Evolutionary conservation across 2,888 invertebrate genomes (phyloP).

Genomic region (Cosmorhoe ocellata): DNA sequence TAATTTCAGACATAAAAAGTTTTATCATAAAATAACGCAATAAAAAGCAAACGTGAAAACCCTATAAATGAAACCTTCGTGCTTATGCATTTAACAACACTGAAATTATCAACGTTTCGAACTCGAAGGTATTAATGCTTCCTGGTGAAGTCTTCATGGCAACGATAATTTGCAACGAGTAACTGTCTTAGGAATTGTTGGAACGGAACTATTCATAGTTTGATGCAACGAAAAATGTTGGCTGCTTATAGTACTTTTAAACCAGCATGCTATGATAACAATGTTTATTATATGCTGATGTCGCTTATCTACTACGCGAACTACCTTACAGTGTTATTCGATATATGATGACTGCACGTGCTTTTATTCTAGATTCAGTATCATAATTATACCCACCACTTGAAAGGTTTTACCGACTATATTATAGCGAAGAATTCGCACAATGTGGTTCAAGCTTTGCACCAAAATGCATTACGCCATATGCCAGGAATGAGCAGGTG

Average conservation of each 20-base stretch:
- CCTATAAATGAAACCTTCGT: not conserved
- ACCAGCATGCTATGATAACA: constrained; percentile 13
- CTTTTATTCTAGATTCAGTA: constrained; percentile 28
- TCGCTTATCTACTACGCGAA: constrained; percentile 15
- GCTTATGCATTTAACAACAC: not conserved
- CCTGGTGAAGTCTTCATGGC: constrained; percentile 9
- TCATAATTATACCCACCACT: constrained; percentile 34
- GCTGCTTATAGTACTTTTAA: constrained; percentile 23
- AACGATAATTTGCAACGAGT: not conserved
- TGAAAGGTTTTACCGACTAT: constrained; percentile 41
- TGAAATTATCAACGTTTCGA: not conserved
- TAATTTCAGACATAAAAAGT: constrained; percentile 19
- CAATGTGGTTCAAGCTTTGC: constrained; percentile 63
- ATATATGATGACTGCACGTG: constrained; percentile 29
- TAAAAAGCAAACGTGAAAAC: constrained; percentile 4
- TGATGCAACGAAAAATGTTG: constrained; percentile 24
- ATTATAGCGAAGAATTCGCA: constrained; percentile 34
- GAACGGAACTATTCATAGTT: too few relatives aligned
- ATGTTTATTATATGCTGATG: constrained; percentile 18
- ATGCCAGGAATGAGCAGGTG: constrained; percentile 73
- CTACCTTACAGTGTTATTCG: constrained; percentile 32
- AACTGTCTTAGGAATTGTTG: too few relatives aligned
- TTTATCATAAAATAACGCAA: not conserved
- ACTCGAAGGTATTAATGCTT: constrained; percentile 15
- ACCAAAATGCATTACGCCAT: constrained; percentile 70